These are phyloP conservation scores for Vandiemenella viatica DNA, from an alignment of 2,888 invertebrate species.

Conservation along the genomic window DNA sequence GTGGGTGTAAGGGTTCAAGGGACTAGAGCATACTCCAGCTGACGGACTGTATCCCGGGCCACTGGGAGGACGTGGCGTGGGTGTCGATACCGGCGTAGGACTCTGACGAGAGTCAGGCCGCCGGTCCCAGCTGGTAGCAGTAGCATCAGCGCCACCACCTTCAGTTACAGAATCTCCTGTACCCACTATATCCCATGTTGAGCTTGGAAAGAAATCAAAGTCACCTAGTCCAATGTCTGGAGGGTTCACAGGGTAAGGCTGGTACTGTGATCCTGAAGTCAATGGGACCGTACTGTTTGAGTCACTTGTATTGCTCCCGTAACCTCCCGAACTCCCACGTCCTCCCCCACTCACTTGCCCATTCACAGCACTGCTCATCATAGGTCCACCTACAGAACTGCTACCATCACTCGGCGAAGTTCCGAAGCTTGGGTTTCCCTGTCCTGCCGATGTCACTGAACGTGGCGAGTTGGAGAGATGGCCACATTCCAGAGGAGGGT, in stretches of 20 bases:
- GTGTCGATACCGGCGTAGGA: slow-evolving; percentile 41
- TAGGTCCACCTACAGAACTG: slow-evolving; percentile 19
- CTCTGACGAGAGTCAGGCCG: slow-evolving; percentile 50
- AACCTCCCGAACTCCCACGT: slow-evolving; percentile 25
- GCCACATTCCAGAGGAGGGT: slow-evolving; percentile 29
- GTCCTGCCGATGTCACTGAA: slow-evolving; percentile 6
- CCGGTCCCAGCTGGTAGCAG: slow-evolving; percentile 22
- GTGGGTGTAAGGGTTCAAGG: slow-evolving; percentile 29
- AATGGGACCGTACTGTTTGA: slow-evolving; percentile 9
- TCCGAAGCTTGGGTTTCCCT: slow-evolving; percentile 4
- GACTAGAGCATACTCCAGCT: slow-evolving; percentile 27
- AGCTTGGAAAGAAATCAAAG: slow-evolving; percentile 46
- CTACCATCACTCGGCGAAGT: slow-evolving; percentile 11
- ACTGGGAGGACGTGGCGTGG: slow-evolving; percentile 41
- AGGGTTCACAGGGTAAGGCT: slow-evolving; percentile 22
- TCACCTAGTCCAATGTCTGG: slow-evolving; percentile 40
- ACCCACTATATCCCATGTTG: slow-evolving; percentile 37
- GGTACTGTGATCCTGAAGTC: slow-evolving; percentile 6
- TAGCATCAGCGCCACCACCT: slow-evolving; percentile 26
- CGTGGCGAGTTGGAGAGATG: slow-evolving; percentile 26
- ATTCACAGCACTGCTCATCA: slow-evolving; percentile 15
- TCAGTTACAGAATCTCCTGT: slow-evolving; percentile 11
- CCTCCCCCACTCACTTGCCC: slow-evolving; percentile 14
- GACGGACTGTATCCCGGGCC: slow-evolving; percentile 31
- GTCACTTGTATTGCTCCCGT: slow-evolving; percentile 19